Percentiles rank a stretch among this genome's conserved stretches.
phyloP scores from a whole-genome alignment of 1,140 invertebrate genomes.

The Drosophila novamexicana region DNA sequence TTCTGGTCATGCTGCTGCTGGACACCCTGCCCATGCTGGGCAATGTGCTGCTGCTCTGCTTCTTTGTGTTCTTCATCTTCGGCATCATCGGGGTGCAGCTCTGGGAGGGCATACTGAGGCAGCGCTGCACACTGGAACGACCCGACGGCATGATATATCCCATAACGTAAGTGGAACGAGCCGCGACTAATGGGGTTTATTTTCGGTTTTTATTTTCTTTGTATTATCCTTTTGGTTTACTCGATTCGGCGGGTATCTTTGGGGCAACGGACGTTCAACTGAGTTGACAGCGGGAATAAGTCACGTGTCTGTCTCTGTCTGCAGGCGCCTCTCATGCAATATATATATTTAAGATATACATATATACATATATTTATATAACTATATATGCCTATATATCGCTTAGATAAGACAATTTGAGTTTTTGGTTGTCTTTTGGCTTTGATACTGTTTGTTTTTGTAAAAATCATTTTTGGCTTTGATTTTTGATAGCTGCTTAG shows the following conservation, averaged over 20 bases:
- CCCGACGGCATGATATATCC: conserved; percentile 89
- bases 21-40: conserved; percentile 99
- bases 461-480: conserved; percentile 16
- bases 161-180: conserved; percentile 87
- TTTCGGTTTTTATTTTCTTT: neutral
- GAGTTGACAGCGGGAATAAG: conserved; percentile 26
- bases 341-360: conserved; percentile 33
- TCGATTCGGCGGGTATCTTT: neutral
- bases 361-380: conserved; percentile 15
- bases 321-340: conserved; percentile 44
- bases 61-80: conserved; percentile 99
- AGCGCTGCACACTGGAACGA: conserved; percentile 94
- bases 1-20: conserved; percentile 98
- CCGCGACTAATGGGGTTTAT: neutral
- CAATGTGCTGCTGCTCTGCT: conserved; percentile 98
- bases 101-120: conserved; percentile 98
- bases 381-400: neutral
- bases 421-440: conserved; percentile 19
- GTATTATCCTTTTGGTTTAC: neutral
- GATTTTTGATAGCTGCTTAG: conserved; percentile 45
- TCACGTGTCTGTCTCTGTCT: conserved; percentile 54
- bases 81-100: conserved; percentile 99
- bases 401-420: neutral
- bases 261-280: conserved; percentile 40
- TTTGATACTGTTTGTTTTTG: conserved; percentile 2